Conservation (phyloP, 2,797 vertebrate species). For the Crocidura indochinensis region DNA sequence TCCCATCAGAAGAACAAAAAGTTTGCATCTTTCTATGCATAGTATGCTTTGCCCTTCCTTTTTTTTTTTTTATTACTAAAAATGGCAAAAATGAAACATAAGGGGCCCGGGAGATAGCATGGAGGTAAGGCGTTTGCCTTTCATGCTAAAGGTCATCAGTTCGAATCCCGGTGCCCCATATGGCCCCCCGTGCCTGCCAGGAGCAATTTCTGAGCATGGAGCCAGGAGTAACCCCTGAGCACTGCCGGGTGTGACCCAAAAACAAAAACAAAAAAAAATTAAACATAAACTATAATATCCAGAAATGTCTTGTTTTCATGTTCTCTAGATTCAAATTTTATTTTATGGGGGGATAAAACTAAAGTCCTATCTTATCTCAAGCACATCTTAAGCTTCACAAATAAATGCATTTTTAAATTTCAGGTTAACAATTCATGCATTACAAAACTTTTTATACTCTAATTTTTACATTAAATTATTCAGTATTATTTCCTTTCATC, state of each 20-base stretch:
- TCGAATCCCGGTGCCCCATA: no score
- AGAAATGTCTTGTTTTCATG: not conserved
- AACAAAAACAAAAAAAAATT: no score
- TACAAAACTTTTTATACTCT: conserved; percentile 27
- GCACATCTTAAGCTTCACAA: conserved; percentile 52
- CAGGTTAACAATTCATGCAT: not conserved
- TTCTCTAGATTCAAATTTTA: conserved; percentile 44
- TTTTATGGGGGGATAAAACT: conserved; percentile 34
- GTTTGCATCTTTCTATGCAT: not conserved
- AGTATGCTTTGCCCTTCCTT: not conserved
- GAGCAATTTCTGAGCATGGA: no score
- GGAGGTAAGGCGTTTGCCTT: no score
- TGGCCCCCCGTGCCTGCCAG: no score
- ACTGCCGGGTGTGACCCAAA: no score
- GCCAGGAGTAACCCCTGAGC: no score
- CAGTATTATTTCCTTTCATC: not conserved
- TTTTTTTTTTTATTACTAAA: conserved; percentile 22
- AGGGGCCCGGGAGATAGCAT: no score
- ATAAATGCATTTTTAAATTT: conserved; percentile 63
- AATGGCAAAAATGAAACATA: conserved; percentile 27
- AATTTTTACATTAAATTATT: conserved; percentile 11
- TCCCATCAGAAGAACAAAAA: conserved; percentile 58
- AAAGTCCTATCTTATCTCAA: conserved; percentile 59
- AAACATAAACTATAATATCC: conserved; percentile 33
- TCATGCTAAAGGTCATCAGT: no score